phyloP scores from a whole-genome alignment of 2,888 invertebrate species.

The Oligia fasciuncula region DNA sequence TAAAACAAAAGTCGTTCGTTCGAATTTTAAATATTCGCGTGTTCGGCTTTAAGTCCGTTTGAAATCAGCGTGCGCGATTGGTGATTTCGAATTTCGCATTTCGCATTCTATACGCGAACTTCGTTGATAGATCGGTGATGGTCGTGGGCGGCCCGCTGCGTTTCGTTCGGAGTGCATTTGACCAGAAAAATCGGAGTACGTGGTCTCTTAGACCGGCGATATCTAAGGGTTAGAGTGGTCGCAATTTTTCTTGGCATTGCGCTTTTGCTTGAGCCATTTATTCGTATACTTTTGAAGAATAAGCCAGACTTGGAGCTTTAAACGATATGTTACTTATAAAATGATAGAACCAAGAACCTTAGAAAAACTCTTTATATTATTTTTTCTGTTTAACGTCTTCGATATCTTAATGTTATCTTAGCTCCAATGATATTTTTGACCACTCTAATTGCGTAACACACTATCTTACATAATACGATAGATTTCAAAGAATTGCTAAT shows the following conservation, averaged over 20 bases:
- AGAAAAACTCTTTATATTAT: neutral
- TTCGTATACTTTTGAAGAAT: slow-evolving; percentile 37
- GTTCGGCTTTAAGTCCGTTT: slow-evolving; percentile 80
- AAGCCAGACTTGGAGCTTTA: neutral
- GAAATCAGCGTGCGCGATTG: slow-evolving; percentile 80
- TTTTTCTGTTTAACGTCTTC: neutral
- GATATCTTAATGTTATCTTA: neutral
- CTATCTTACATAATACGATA: too few species aligned
- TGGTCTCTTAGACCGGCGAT: slow-evolving; percentile 73
- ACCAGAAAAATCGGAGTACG: slow-evolving; percentile 86
- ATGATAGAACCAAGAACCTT: neutral
- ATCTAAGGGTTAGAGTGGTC: slow-evolving; percentile 67
- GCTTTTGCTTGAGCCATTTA: slow-evolving; percentile 46
- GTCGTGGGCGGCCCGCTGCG: slow-evolving; percentile 74
- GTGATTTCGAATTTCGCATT: slow-evolving; percentile 82
- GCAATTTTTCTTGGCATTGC: slow-evolving; percentile 54
- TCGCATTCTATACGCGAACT: slow-evolving; percentile 85
- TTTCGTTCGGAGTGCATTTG: slow-evolving; percentile 82
- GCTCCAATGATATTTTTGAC: neutral
- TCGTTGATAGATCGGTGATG: slow-evolving; percentile 87
- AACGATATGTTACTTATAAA: neutral
- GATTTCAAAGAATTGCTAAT: too few species aligned
- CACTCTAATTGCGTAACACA: too few species aligned
- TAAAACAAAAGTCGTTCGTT: slow-evolving; percentile 81
- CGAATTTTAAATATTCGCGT: slow-evolving; percentile 81